Conservation (phyloP, 2,888 invertebrate genomes). For the Hirtodrosophila trivittata region DNA sequence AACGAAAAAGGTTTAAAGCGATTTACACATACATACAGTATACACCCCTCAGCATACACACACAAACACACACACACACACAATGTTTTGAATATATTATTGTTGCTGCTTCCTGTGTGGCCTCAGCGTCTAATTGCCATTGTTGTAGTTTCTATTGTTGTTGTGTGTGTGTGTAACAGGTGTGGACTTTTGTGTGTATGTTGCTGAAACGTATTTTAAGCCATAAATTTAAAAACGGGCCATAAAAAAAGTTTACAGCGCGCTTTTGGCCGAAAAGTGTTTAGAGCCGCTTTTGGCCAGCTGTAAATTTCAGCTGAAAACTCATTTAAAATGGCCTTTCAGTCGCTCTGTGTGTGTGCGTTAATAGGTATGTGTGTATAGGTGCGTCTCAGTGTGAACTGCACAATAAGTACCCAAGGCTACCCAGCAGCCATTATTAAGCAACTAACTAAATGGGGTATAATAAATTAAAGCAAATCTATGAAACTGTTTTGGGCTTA, state of each 20-base stretch:
- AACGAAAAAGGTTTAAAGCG: slow-evolving; percentile 52
- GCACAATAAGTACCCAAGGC: slow-evolving; percentile 29
- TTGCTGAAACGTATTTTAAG: slow-evolving; percentile 66
- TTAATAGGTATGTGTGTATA: slow-evolving; percentile 7
- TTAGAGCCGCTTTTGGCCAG: slow-evolving; percentile 51
- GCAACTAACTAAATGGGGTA: not conserved
- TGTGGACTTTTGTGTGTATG: slow-evolving; percentile 57
- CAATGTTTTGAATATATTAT: slow-evolving; percentile 63
- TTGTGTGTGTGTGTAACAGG: slow-evolving; percentile 61
- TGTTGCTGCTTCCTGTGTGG: slow-evolving; percentile 28
- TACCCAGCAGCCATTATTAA: slow-evolving; percentile 10
- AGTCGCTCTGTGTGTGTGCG: not conserved
- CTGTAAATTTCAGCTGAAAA: slow-evolving; percentile 60
- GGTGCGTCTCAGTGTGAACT: slow-evolving; percentile 19
- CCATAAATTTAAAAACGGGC: slow-evolving; percentile 76
- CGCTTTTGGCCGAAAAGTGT: slow-evolving; percentile 54
- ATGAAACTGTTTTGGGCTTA: too few relatives aligned
- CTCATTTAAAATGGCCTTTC: slow-evolving; percentile 65
- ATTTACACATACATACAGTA: slow-evolving; percentile 26
- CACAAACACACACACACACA: not conserved
- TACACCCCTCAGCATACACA: not conserved
- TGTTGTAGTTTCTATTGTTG: slow-evolving; percentile 29
- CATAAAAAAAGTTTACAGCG: slow-evolving; percentile 71
- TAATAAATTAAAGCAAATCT: not conserved
- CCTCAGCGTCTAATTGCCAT: slow-evolving; percentile 45